These are phyloP conservation scores for Cylas formicarius DNA, from an alignment of 1,140 invertebrate genomes.

Conservation along the genomic window DNA sequence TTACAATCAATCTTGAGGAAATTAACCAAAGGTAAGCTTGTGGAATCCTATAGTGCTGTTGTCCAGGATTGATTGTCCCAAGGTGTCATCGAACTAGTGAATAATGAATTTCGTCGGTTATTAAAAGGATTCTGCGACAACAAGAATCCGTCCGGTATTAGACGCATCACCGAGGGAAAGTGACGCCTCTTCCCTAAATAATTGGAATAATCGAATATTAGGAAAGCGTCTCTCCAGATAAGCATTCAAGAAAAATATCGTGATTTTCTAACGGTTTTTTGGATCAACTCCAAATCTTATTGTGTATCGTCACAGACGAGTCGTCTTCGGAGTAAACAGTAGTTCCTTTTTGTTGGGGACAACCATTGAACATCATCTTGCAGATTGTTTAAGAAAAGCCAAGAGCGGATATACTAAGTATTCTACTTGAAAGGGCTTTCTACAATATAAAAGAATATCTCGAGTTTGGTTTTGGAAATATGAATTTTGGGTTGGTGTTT, in stretches of 20 bases:
- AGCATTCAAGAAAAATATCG: conserved; percentile 27
- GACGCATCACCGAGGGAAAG: conserved; percentile 25
- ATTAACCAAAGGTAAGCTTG: not conserved
- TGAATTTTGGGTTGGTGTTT: no score
- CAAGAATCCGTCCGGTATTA: conserved; percentile 18
- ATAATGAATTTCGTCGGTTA: conserved; percentile 14
- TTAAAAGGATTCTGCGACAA: no score
- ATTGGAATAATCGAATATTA: conserved; percentile 41
- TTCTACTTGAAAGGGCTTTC: no score
- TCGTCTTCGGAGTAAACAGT: conserved; percentile 6
- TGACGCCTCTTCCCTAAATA: conserved; percentile 34
- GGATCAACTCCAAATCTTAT: conserved; percentile 23
- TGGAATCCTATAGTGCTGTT: conserved; percentile 9
- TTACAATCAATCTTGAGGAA: conserved; percentile 7
- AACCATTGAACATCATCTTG: no score
- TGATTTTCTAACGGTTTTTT: conserved; percentile 36
- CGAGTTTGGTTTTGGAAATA: no score
- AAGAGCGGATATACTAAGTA: no score
- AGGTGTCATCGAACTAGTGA: conserved; percentile 20
- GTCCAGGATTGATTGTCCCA: conserved; percentile 19
- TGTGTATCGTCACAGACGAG: no score
- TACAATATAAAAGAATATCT: no score
- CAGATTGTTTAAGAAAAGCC: no score
- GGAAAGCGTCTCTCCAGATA: conserved; percentile 42
- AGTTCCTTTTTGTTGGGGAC: conserved; percentile 23